These are phyloP conservation scores for Corynorhinus townsendii DNA, from an alignment of 2,113 vertebrate species.

Conservation along the genomic window DNA sequence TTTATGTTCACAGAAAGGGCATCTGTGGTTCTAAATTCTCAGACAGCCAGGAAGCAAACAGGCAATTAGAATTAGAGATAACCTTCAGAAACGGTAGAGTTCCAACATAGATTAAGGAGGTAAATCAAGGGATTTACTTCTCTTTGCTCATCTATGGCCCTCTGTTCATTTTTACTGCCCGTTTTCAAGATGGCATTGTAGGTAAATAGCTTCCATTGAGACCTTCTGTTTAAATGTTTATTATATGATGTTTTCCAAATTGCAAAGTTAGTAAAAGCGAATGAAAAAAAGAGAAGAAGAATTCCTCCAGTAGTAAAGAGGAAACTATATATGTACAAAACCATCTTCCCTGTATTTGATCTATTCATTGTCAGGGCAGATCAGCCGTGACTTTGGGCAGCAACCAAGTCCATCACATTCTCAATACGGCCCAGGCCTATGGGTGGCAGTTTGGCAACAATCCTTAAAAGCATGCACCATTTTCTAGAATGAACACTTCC, in stretches of 20 bases:
- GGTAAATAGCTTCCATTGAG: not conserved
- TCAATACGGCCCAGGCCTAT: not conserved
- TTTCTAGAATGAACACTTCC: not conserved
- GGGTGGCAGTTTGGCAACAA: not conserved
- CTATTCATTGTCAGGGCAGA: accelerated
- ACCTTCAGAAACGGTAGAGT: conserved; percentile 7
- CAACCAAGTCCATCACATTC: not conserved
- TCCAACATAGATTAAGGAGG: not conserved
- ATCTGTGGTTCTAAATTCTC: not conserved
- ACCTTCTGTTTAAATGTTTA: not conserved
- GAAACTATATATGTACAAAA: not conserved
- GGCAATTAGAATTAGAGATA: conserved; percentile 8
- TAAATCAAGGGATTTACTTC: not conserved
- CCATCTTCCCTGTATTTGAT: not conserved
- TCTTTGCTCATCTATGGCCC: not conserved
- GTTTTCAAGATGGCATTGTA: not conserved
- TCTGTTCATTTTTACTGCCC: not conserved
- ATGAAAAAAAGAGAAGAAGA: not conserved
- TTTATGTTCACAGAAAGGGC: not conserved
- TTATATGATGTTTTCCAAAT: not conserved
- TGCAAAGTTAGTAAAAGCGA: not conserved
- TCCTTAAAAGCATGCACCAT: not conserved
- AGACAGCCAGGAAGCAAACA: not conserved
- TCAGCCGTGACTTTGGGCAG: not conserved
- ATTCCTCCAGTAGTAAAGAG: not conserved